Percentiles rank a stretch among this genome's conserved stretches.
These are phyloP conservation scores for Spongia lamella DNA, from an alignment of 37 sponge, comb jelly and placozoan species.

Conservation along the genomic window DNA sequence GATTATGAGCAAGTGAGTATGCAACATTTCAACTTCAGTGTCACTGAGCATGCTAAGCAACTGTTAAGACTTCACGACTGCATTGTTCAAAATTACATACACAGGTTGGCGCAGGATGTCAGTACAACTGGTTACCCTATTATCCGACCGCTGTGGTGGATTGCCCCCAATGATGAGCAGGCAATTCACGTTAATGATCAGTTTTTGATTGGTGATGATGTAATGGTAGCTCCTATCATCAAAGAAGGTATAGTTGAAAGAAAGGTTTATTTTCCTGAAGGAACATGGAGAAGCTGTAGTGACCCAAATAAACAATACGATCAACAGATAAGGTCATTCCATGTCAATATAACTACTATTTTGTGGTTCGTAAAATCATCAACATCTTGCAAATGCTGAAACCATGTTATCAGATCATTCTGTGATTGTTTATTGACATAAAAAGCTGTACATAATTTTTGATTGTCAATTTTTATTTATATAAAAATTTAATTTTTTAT, in stretches of 20 bases:
- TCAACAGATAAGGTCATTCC: too few relatives aligned
- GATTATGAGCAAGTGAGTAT: not conserved
- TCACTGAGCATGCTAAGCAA: conserved; percentile 16
- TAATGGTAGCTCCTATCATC: conserved; percentile 76
- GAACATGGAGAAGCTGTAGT: conserved; percentile 12
- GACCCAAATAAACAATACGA: too few relatives aligned
- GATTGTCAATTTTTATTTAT: too few relatives aligned
- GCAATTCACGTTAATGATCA: conserved; percentile 54
- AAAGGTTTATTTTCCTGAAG: conserved; percentile 56
- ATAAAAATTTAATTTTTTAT: too few relatives aligned
- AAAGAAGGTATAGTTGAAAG: not conserved
- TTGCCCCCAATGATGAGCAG: conserved; percentile 24
- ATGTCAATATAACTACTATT: too few relatives aligned
- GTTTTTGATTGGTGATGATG: conserved; percentile 77
- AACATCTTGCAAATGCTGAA: too few relatives aligned
- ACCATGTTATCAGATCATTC: too few relatives aligned
- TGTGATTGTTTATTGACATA: too few relatives aligned
- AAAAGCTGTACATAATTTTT: too few relatives aligned
- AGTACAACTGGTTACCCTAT: conserved; percentile 52
- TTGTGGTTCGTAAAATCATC: too few relatives aligned
- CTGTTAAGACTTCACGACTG: conserved; percentile 37
- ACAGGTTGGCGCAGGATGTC: conserved; percentile 19
- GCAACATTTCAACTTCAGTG: too few relatives aligned
- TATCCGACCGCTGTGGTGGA: conserved; percentile 93
- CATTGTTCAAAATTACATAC: conserved; percentile 12